Evolutionary conservation across 2,113 vertebrate genomes (phyloP).

Genomic region (Oreochromis tanganicae): DNA sequence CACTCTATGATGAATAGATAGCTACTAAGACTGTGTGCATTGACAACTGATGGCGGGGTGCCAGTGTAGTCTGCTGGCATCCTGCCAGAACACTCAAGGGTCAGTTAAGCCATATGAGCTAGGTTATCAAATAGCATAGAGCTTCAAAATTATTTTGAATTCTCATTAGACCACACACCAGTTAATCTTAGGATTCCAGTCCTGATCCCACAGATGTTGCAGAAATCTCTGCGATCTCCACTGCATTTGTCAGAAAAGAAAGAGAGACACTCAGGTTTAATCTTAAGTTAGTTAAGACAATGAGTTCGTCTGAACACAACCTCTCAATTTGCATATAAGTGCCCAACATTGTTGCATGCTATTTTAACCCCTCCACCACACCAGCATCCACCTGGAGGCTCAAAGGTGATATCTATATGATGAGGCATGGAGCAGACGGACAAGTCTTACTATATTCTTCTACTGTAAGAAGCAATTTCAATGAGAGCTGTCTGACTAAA

Average conservation of each 20-base stretch:
- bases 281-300: background rate
- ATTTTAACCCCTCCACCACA: background rate
- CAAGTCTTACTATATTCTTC: background rate
- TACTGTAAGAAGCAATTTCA: background rate
- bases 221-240: background rate
- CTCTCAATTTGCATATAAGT: background rate
- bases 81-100: constrained; percentile 10
- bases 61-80: background rate
- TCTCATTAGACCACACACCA: background rate
- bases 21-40: background rate
- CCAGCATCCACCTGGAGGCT: background rate
- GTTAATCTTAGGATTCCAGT: background rate
- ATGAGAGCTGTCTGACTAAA: background rate
- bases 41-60: background rate
- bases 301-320: background rate
- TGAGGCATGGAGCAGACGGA: background rate
- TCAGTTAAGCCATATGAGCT: constrained; percentile 26
- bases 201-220: background rate
- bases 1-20: constrained; percentile 5
- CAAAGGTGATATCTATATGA: background rate
- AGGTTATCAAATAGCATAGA: background rate
- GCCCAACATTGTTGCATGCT: background rate
- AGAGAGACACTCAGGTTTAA: background rate
- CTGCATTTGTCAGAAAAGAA: background rate
- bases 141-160: background rate